Evolutionary conservation across 2,888 invertebrate genomes (phyloP).

Genomic region (Cotesia congregata): DNA sequence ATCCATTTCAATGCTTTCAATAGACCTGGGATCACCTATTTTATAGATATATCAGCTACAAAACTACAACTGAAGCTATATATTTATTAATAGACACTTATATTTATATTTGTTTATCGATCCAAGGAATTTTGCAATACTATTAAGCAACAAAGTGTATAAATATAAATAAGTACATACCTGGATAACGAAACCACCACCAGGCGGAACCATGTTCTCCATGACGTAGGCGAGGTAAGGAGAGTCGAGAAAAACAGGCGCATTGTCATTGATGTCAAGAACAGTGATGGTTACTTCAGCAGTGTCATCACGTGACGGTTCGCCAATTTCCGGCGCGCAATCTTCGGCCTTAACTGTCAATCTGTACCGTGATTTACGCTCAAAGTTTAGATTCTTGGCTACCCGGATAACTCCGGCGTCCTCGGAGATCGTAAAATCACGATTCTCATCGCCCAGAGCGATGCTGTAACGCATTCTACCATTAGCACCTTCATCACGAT

Average conservation of each 20-base stretch:
- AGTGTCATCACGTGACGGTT: constrained; percentile 76
- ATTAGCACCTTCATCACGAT: constrained; percentile 89
- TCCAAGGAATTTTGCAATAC: background rate
- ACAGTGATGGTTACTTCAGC: constrained; percentile 88
- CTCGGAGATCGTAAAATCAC: constrained; percentile 92
- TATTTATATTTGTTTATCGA: background rate
- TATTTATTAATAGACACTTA: constrained; percentile 3
- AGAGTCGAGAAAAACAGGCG: constrained; percentile 93
- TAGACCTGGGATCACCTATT: background rate
- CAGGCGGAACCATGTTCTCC: constrained; percentile 89
- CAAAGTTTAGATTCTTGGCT: constrained; percentile 93
- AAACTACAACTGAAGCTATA: background rate
- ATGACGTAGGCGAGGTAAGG: constrained; percentile 94
- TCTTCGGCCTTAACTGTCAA: constrained; percentile 91
- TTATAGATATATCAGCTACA: background rate
- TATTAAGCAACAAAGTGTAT: background rate
- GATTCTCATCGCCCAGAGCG: constrained; percentile 88
- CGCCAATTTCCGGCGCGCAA: constrained; percentile 81
- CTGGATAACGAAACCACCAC: constrained; percentile 77
- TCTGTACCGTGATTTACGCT: constrained; percentile 87
- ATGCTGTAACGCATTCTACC: constrained; percentile 94
- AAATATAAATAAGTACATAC: constrained; percentile 45
- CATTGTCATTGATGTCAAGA: constrained; percentile 94
- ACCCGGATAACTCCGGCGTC: constrained; percentile 92
- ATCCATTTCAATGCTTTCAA: constrained; percentile 8